These are phyloP conservation scores for Nephotettix cincticeps DNA, from an alignment of 1,140 invertebrate genomes.

Conservation along the genomic window DNA sequence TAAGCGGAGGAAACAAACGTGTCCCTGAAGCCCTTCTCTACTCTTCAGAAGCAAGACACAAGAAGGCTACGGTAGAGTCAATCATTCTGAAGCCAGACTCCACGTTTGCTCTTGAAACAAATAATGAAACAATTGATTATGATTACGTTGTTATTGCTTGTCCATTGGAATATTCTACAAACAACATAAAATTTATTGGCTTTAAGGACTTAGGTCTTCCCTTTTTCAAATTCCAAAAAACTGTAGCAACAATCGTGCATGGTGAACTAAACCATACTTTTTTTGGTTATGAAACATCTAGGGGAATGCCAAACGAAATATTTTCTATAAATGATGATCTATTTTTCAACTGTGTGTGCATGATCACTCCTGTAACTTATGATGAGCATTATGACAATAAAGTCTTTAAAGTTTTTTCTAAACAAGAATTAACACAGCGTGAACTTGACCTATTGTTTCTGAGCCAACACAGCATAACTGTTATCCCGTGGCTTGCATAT, in stretches of 20 bases:
- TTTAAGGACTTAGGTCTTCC: slow-evolving; percentile 38
- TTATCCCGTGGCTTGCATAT: slow-evolving; percentile 62
- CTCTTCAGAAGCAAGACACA: slow-evolving; percentile 48
- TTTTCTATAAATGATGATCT: slow-evolving; percentile 52
- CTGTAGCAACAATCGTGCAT: slow-evolving; percentile 57
- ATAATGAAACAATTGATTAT: slow-evolving; percentile 44
- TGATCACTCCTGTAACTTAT: slow-evolving; percentile 47
- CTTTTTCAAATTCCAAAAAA: slow-evolving; percentile 53
- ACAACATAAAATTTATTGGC: slow-evolving; percentile 44
- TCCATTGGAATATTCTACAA: slow-evolving; percentile 50
- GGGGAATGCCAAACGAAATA: slow-evolving; percentile 47
- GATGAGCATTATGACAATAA: slow-evolving; percentile 35
- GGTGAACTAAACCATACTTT: slow-evolving; percentile 52
- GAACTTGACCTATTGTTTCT: slow-evolving; percentile 55
- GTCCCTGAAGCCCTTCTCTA: slow-evolving; percentile 51
- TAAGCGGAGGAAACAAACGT: slow-evolving; percentile 61
- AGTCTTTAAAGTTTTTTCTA: slow-evolving; percentile 63
- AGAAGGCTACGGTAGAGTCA: slow-evolving; percentile 41
- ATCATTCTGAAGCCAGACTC: neutral
- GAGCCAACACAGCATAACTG: slow-evolving; percentile 46
- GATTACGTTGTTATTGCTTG: slow-evolving; percentile 61
- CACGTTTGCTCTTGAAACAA: neutral
- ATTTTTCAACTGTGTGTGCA: slow-evolving; percentile 46
- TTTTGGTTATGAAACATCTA: slow-evolving; percentile 46
- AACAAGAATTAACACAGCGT: slow-evolving; percentile 47